Percentiles rank a stretch among this genome's conserved stretches.
phyloP scores from a whole-genome alignment of 2,797 vertebrate genomes.

The Masticophis lateralis region DNA sequence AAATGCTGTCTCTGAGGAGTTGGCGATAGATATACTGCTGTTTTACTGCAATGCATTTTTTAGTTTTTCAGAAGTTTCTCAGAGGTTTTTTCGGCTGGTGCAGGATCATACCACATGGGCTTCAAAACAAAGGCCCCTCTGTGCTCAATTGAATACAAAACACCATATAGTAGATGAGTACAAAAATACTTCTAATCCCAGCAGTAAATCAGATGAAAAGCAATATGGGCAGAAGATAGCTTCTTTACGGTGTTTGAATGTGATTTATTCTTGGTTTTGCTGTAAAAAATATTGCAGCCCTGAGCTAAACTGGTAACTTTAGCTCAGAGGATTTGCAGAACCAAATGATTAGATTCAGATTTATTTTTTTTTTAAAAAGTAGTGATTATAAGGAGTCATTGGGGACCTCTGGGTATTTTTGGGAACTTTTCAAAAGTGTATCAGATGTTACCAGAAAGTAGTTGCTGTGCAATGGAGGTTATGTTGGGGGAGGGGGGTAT shows the following conservation, averaged over 20 bases:
- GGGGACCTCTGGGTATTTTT: neutral
- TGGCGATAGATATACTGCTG: neutral
- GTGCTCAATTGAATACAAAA: neutral
- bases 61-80: neutral
- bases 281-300: conserved; percentile 23
- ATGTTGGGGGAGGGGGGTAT: neutral
- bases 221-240: neutral
- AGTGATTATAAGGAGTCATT: neutral
- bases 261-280: neutral
- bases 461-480: neutral
- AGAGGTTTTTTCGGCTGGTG: neutral
- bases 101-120: neutral
- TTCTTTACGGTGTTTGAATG: neutral
- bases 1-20: neutral
- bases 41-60: neutral
- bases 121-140: neutral
- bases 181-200: neutral
- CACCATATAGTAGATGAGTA: neutral
- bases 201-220: neutral
- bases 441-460: neutral
- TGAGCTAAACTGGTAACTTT: conserved; percentile 13
- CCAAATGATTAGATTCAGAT: conserved; percentile 54
- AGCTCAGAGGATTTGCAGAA: conserved; percentile 52
- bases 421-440: neutral
- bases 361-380: neutral